A percentile compares a stretch with the other conserved stretches of the same genome.
These are phyloP conservation scores for Anthonomus grandis DNA, from an alignment of 1,140 invertebrate species.

Conservation along the genomic window DNA sequence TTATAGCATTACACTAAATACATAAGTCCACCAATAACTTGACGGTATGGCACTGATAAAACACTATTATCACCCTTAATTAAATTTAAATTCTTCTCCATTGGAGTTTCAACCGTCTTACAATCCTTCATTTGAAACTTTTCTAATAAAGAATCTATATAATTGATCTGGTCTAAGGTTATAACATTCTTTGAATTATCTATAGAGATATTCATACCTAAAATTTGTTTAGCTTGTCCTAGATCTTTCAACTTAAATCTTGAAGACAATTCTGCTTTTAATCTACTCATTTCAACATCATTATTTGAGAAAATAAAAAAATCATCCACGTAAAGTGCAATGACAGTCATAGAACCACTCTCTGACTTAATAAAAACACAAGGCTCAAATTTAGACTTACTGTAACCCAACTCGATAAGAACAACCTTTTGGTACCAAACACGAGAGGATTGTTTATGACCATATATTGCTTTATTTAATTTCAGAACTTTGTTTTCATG, in stretches of 20 bases:
- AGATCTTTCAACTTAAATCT: slow-evolving; percentile 40
- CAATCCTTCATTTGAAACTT: slow-evolving; percentile 27
- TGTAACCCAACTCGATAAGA: slow-evolving; percentile 33
- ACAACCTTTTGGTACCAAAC: slow-evolving; percentile 39
- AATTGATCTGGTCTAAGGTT: slow-evolving; percentile 31
- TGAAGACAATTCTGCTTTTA: slow-evolving; percentile 24
- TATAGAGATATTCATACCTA: slow-evolving; percentile 31
- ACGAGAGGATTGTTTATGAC: slow-evolving; percentile 38
- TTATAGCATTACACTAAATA: no score
- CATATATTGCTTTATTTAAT: slow-evolving; percentile 43
- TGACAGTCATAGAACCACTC: slow-evolving; percentile 26
- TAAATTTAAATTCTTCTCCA: slow-evolving; percentile 30
- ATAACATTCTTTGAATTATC: slow-evolving; percentile 9
- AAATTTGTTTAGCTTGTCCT: slow-evolving; percentile 34
- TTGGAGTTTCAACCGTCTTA: slow-evolving; percentile 27
- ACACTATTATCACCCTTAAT: neutral
- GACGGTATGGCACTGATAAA: slow-evolving; percentile 36
- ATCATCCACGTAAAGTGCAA: slow-evolving; percentile 27
- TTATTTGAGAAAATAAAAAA: slow-evolving; percentile 24
- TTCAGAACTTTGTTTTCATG: slow-evolving; percentile 32
- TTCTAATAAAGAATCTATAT: slow-evolving; percentile 25
- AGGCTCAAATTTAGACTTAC: slow-evolving; percentile 39
- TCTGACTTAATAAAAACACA: slow-evolving; percentile 41
- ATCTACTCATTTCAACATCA: slow-evolving; percentile 15
- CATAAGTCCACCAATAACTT: slow-evolving; percentile 48